phyloP scores from a whole-genome alignment of 2,888 invertebrate species.

The Phyllotreta striolata region DNA sequence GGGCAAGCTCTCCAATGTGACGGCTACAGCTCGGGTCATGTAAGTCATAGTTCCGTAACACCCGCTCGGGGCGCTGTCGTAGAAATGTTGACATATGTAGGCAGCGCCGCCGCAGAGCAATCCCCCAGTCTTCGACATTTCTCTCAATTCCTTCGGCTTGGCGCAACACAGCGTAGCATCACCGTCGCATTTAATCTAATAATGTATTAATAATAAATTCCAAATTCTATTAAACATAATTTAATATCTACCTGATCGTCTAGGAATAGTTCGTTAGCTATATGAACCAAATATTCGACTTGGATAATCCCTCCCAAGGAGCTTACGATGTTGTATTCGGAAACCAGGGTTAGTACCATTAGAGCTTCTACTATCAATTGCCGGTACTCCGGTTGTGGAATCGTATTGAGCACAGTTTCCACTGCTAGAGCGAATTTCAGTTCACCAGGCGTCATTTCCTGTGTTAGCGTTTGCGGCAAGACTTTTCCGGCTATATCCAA shows the following conservation, averaged over 20 bases:
- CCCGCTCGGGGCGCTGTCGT: slow-evolving; percentile 98
- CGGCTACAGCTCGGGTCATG: slow-evolving; percentile 83
- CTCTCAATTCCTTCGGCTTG: slow-evolving; percentile 71
- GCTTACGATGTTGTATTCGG: slow-evolving; percentile 83
- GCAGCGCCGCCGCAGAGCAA: slow-evolving; percentile 91
- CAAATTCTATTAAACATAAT: neutral
- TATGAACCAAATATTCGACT: slow-evolving; percentile 92
- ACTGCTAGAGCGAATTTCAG: slow-evolving; percentile 97
- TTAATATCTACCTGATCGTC: slow-evolving; percentile 83
- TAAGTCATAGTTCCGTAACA: slow-evolving; percentile 98
- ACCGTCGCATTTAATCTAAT: slow-evolving; percentile 84
- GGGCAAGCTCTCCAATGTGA: slow-evolving; percentile 77
- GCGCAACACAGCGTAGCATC: slow-evolving; percentile 95
- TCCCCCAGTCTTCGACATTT: slow-evolving; percentile 69
- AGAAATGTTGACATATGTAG: slow-evolving; percentile 95
- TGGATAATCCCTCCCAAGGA: slow-evolving; percentile 82
- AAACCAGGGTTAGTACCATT: slow-evolving; percentile 92
- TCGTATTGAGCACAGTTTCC: slow-evolving; percentile 94
- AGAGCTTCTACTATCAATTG: slow-evolving; percentile 96
- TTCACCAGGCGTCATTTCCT: slow-evolving; percentile 99
- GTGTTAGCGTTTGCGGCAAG: slow-evolving; percentile 90
- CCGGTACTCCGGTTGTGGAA: slow-evolving; percentile 98
- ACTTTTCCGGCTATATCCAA: slow-evolving; percentile 91
- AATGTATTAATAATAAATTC: slow-evolving; percentile 31
- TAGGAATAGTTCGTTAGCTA: slow-evolving; percentile 93